A percentile compares a stretch with the other conserved stretches of the same genome.
phyloP scores from a whole-genome alignment of 2,797 vertebrate species.

The Nannoperca australis region DNA sequence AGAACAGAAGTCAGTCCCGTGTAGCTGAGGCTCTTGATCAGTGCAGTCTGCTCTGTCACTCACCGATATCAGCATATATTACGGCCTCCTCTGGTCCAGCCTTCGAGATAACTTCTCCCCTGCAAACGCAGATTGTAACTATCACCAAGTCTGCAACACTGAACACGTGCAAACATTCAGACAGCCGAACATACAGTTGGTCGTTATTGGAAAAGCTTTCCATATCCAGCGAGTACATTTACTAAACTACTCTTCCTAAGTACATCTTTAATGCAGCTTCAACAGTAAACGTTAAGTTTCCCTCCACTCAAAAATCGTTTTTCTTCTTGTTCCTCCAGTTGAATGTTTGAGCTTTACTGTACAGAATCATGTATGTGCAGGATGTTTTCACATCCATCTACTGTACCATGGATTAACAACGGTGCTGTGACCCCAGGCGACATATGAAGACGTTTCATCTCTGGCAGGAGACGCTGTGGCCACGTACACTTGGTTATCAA shows the following conservation, averaged over 20 bases:
- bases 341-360: too few relatives aligned
- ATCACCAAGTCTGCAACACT: background rate
- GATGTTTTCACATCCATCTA: background rate
- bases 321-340: too few relatives aligned
- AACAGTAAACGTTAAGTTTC: background rate
- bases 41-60: conserved; percentile 56
- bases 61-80: conserved; percentile 94
- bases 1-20: too few relatives aligned
- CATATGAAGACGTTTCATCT: conserved; percentile 91
- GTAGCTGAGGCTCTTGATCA: background rate
- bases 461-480: conserved; percentile 93
- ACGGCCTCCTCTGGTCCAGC: conserved; percentile 89
- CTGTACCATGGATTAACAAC: conserved; percentile 93
- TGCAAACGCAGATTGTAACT: conserved; percentile 62
- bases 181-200: too few relatives aligned
- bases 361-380: too few relatives aligned
- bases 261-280: background rate
- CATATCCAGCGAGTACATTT: background rate
- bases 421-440: conserved; percentile 97
- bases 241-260: background rate
- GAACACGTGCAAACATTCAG: background rate
- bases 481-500: conserved; percentile 96
- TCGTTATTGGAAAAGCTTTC: background rate
- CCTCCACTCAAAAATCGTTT: too few relatives aligned
- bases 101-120: conserved; percentile 94